These are phyloP conservation scores for Montipora capitata DNA, from an alignment of 92 coral and sea anemone genomes.

Conservation along the genomic window DNA sequence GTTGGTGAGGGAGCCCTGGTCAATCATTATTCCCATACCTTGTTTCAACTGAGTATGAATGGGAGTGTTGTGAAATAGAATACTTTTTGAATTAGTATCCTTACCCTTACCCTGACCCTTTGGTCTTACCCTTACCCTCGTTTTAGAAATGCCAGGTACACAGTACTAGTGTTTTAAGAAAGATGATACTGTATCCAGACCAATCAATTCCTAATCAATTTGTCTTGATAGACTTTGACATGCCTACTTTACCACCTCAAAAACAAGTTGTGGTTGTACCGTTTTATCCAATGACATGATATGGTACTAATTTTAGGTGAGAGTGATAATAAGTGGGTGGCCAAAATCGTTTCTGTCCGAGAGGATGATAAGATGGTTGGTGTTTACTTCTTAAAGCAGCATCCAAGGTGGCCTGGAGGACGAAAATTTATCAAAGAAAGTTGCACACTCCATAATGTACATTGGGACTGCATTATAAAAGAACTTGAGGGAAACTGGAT, in stretches of 20 bases:
- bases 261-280: slow-evolving; percentile 77
- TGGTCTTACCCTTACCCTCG: no score
- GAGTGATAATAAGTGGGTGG: slow-evolving; percentile 72
- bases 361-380: slow-evolving; percentile 75
- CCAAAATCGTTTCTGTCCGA: slow-evolving; percentile 66
- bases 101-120: no score
- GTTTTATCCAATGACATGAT: slow-evolving; percentile 73
- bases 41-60: neutral
- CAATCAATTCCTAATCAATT: slow-evolving; percentile 45
- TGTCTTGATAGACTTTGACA: slow-evolving; percentile 75
- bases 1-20: no score
- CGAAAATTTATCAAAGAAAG: slow-evolving; percentile 70
- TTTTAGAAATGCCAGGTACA: no score
- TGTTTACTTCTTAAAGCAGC: slow-evolving; percentile 75
- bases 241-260: slow-evolving; percentile 70
- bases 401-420: slow-evolving; percentile 84
- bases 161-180: slow-evolving; percentile 59
- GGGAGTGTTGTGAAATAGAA: slow-evolving; percentile 1
- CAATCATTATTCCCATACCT: neutral
- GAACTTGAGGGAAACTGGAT: slow-evolving; percentile 70
- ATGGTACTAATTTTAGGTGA: slow-evolving; percentile 74
- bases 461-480: slow-evolving; percentile 68
- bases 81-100: neutral
- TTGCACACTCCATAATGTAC: slow-evolving; percentile 68
- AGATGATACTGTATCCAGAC: slow-evolving; percentile 76